phyloP scores from a whole-genome alignment of 2,113 vertebrate species.

The Pelmatolapia mariae region DNA sequence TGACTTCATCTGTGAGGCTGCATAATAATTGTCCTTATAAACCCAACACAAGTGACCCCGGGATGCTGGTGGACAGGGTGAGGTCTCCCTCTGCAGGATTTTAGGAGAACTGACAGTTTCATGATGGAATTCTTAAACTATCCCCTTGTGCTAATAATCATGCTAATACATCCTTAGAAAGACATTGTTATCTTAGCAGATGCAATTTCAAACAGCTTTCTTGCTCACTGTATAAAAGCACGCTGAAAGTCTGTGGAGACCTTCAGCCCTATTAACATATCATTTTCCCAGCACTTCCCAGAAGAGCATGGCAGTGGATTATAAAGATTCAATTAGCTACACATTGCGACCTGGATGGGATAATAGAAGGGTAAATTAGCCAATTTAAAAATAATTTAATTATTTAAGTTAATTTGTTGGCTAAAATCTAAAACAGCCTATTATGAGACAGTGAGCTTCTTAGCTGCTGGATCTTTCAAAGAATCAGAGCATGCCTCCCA shows the following conservation, averaged over 20 bases:
- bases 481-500: background rate
- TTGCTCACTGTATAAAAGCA: background rate
- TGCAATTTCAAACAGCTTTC: background rate
- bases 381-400: background rate
- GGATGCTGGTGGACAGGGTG: background rate
- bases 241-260: background rate
- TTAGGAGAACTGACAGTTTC: background rate
- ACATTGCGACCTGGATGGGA: background rate
- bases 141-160: background rate
- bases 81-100: conserved; percentile 41
- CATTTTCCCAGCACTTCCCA: background rate
- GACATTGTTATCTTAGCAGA: background rate
- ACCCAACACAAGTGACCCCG: background rate
- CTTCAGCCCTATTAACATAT: background rate
- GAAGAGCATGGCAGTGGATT: background rate
- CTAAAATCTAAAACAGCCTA: background rate
- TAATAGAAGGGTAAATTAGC: background rate
- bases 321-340: background rate
- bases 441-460: background rate
- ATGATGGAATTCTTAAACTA: background rate
- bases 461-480: background rate
- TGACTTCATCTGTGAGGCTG: background rate
- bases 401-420: background rate
- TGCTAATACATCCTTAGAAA: background rate
- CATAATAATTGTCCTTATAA: background rate